These are phyloP conservation scores for Hypothenemus hampei DNA, from an alignment of 1,140 invertebrate genomes.

Conservation along the genomic window DNA sequence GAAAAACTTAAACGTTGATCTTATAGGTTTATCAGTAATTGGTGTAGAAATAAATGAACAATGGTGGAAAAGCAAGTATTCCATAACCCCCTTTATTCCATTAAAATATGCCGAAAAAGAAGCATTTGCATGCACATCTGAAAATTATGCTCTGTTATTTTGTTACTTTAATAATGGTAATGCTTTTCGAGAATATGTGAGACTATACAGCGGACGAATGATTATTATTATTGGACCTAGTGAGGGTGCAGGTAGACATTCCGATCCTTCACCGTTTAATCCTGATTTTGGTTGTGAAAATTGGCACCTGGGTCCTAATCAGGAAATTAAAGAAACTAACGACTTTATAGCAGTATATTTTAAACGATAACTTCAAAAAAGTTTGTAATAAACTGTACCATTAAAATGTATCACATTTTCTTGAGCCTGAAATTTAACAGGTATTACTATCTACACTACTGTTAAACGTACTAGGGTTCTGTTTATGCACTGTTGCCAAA, in stretches of 20 bases:
- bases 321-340: slow-evolving; percentile 46
- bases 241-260: slow-evolving; percentile 57
- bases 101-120: slow-evolving; percentile 45
- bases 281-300: slow-evolving; percentile 44
- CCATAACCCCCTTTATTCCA: slow-evolving; percentile 51
- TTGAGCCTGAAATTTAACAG: too few relatives aligned
- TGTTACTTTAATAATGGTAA: slow-evolving; percentile 69
- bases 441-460: too few relatives aligned
- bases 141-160: slow-evolving; percentile 57
- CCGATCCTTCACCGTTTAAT: slow-evolving; percentile 61
- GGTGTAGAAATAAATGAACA: slow-evolving; percentile 56
- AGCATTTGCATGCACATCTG: slow-evolving; percentile 20
- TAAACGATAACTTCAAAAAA: too few relatives aligned
- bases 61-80: slow-evolving; percentile 60
- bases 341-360: slow-evolving; percentile 52
- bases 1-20: background rate
- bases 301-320: slow-evolving; percentile 39
- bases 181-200: slow-evolving; percentile 63
- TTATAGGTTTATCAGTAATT: slow-evolving; percentile 46
- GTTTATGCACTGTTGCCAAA: slow-evolving; percentile 34
- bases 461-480: slow-evolving; percentile 10
- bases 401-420: too few relatives aligned
- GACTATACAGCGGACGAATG: slow-evolving; percentile 53
- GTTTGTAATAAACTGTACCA: too few relatives aligned
- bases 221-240: slow-evolving; percentile 66